phyloP scores from a whole-genome alignment of 1,140 invertebrate species.

The Papilio helenus region DNA sequence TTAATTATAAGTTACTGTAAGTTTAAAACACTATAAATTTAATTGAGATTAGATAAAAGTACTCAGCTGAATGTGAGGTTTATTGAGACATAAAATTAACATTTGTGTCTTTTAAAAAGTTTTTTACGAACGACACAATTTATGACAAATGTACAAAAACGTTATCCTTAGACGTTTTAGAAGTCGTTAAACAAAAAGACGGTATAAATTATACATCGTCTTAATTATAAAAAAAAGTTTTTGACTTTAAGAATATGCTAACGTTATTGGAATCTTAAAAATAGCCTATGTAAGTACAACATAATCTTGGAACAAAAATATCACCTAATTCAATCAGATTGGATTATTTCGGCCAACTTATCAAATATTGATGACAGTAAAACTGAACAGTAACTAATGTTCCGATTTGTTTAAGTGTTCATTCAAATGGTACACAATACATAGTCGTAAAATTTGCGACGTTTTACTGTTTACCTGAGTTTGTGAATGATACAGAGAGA shows the following conservation, averaged over 20 bases:
- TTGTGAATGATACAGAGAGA: slow-evolving; percentile 54
- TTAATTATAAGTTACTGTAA: neutral
- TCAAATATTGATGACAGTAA: too few relatives aligned
- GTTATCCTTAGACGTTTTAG: neutral
- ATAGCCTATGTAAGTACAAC: too few relatives aligned
- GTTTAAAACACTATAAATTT: neutral
- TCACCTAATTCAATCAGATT: too few relatives aligned
- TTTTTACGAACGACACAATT: neutral
- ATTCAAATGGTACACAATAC: slow-evolving; percentile 40
- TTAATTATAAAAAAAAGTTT: neutral
- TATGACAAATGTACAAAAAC: neutral
- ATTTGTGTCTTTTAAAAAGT: neutral
- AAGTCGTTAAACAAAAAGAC: neutral
- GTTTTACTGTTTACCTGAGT: slow-evolving; percentile 48
- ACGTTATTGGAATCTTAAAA: too few relatives aligned
- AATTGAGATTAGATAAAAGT: neutral
- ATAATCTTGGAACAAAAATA: too few relatives aligned
- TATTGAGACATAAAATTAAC: neutral
- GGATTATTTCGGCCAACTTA: too few relatives aligned
- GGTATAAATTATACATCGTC: neutral
- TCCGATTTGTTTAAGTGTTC: slow-evolving; percentile 17
- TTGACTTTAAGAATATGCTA: too few relatives aligned
- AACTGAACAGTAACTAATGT: neutral
- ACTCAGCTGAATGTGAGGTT: neutral
- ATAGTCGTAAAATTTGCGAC: slow-evolving; percentile 42